Evolutionary conservation across 2,113 vertebrate genomes (phyloP).

Genomic region (Cervus canadensis): DNA sequence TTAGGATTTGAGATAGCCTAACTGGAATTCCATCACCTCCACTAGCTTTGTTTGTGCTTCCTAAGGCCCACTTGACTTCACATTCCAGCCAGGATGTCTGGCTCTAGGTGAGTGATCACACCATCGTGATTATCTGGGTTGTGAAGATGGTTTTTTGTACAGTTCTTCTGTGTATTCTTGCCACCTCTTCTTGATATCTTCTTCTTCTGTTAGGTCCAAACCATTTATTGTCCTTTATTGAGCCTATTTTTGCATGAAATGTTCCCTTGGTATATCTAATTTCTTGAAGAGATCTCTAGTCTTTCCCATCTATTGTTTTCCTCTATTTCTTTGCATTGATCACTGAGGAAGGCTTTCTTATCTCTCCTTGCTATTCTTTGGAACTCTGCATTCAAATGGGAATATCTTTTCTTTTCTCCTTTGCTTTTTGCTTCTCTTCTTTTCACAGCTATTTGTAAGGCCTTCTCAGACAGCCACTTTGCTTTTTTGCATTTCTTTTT

Average conservation of each 20-base stretch:
- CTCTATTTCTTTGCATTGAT: background rate
- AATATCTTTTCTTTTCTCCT: background rate
- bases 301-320: background rate
- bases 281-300: background rate
- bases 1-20: background rate
- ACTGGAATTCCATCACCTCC: background rate
- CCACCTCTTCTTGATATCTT: background rate
- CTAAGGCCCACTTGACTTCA: background rate
- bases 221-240: background rate
- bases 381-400: background rate
- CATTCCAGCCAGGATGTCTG: background rate
- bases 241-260: background rate
- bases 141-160: background rate
- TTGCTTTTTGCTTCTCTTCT: background rate
- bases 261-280: background rate
- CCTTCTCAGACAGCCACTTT: background rate
- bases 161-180: background rate
- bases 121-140: background rate
- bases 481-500: background rate
- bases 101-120: background rate
- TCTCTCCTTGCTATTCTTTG: background rate
- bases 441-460: background rate
- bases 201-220: background rate
- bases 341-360: background rate
- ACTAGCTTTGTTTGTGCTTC: background rate